phyloP scores from a whole-genome alignment of 2,113 vertebrate genomes.

The Lampris megalopsis region DNA sequence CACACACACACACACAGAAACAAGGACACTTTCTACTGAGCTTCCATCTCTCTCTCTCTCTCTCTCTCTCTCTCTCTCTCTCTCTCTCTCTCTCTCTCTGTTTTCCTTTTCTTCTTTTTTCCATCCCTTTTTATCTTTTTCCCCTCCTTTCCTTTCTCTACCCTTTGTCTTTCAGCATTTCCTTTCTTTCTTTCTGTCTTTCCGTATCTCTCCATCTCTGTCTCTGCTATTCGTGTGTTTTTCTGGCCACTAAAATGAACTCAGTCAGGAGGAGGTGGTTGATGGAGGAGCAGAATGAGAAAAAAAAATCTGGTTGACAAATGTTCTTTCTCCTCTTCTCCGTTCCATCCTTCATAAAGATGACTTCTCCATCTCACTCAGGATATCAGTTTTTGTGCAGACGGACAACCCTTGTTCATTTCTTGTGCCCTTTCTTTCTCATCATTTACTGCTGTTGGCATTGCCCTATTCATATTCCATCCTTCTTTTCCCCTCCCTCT shows the following conservation, averaged over 20 bases:
- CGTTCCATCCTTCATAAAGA: neutral
- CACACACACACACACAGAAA: slow-evolving; percentile 18
- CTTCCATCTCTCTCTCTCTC: slow-evolving; percentile 58
- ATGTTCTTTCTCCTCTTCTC: neutral
- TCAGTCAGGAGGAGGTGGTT: no score
- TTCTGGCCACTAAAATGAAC: neutral
- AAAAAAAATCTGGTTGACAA: no score
- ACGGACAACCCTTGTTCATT: neutral
- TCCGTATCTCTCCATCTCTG: slow-evolving; percentile 1
- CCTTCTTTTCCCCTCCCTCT: neutral
- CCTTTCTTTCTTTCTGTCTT: neutral
- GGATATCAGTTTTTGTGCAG: no score
- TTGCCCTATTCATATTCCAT: no score
- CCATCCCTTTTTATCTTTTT: neutral
- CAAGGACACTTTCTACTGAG: slow-evolving; percentile 26
- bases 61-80: slow-evolving; percentile 18
- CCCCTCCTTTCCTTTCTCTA: neutral
- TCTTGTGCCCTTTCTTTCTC: neutral
- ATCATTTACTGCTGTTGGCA: no score
- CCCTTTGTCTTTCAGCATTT: neutral
- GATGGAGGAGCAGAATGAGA: no score
- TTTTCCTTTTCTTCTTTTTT: slow-evolving; percentile 38
- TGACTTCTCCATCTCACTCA: no score
- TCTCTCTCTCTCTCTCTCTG: slow-evolving; percentile 25
- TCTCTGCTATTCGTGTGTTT: no score